Base-by-base conservation (phyloP, 2,888 invertebrate species). In the Sinodicranocentrus sp. region DNA sequence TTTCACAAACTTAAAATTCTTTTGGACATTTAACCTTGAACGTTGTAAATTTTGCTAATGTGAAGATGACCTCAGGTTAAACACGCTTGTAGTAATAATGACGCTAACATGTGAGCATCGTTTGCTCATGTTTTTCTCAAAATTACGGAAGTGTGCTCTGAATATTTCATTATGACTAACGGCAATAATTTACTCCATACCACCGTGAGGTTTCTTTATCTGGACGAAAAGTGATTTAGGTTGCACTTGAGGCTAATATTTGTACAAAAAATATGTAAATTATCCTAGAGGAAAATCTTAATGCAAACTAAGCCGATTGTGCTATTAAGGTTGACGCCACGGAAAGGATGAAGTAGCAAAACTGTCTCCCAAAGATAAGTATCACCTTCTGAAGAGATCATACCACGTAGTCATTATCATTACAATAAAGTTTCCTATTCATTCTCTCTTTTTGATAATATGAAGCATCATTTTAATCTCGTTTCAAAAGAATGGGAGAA, bases 91-190 rank as follows among this genome's bases (percentile, higher is more conserved):
- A 39, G 39, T 39, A 26, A 5, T 63, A 61, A 73, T 75, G 75
- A 75, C 75, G 65, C 19, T 61, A 33, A 25, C 48, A 23, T 75
- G 59, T 28, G 17, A 63, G 33, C 28, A n/a, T 17, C 15, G 28
- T 17, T 63, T 23, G 10, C 8, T 57, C 1, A 10, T 15, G 33
- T 6, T 33, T 63, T 39, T n/a, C 63, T 28, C 43, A 39, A 75
- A 63, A 68, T 68, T 68, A 61, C 68, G 68, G 77, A 77, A 77
- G 77, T 77, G 68, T 77, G 77, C 68, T 68, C 77, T 77, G 77
- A 77, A 77, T 77, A 77, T 57, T 77, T 77, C 57, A 76, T 43
- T 43, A 67, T 54, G 17, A 54, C 21, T n/a, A n/a, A n/a, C n/a
- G n/a, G n/a, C 8, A 54, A 23, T 17, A 54, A 21, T 54, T 54